Evolutionary conservation across 2,888 invertebrate genomes (phyloP).

Genomic region (Nomada fabriciana): DNA sequence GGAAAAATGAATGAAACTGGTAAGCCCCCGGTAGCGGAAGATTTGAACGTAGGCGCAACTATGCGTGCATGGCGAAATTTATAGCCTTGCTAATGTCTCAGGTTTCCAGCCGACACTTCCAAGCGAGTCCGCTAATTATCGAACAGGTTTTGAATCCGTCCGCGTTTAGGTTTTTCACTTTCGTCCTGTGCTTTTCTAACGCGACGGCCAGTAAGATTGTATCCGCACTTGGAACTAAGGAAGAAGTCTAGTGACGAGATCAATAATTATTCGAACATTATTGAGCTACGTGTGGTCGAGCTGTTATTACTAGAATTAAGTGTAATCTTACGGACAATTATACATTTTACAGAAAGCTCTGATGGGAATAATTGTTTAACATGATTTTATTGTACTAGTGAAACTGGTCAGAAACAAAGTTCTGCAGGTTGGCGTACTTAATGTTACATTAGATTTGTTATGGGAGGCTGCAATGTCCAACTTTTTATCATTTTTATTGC

Average conservation of each 20-base stretch:
- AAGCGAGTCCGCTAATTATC: constrained; percentile 52
- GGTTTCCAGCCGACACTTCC: constrained; percentile 38
- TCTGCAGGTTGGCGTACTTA: too few relatives aligned
- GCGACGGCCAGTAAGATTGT: background rate
- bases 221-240: background rate
- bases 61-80: constrained; percentile 32
- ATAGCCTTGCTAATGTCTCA: constrained; percentile 39
- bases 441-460: too few relatives aligned
- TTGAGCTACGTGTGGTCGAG: background rate
- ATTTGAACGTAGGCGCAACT: constrained; percentile 5
- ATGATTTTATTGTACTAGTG: background rate
- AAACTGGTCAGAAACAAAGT: background rate
- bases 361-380: too few relatives aligned
- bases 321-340: background rate
- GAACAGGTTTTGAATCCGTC: constrained; percentile 40
- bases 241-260: constrained; percentile 1
- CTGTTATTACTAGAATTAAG: background rate
- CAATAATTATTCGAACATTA: constrained; percentile 22
- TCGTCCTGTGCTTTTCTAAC: constrained; percentile 5
- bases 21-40: constrained; percentile 38
- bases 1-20: constrained; percentile 14
- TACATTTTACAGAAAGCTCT: background rate
- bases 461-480: too few relatives aligned
- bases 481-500: too few relatives aligned
- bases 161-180: constrained; percentile 36